Evolutionary conservation across 2,888 invertebrate species (phyloP).

Genomic region (Syritta pipiens): DNA sequence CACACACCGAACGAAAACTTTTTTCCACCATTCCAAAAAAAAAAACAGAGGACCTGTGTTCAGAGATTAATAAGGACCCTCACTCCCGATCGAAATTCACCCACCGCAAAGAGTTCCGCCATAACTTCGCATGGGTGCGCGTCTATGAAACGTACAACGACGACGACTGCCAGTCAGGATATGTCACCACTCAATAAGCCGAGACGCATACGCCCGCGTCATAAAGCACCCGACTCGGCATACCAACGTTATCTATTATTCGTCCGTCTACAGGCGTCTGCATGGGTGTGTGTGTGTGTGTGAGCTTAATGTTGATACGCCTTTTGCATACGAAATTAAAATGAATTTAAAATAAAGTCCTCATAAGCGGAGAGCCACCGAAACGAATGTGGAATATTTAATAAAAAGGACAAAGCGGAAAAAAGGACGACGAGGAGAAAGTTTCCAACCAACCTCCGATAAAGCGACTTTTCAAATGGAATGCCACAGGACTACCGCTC

Average conservation of each 20-base stretch:
- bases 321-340: conserved; percentile 56
- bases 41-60: conserved; percentile 4
- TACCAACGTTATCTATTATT: conserved; percentile 35
- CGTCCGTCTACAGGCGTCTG: too few species aligned
- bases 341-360: conserved; percentile 47
- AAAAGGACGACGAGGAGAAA: background rate
- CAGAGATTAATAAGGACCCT: conserved; percentile 26
- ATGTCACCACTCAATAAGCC: conserved; percentile 1
- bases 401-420: background rate
- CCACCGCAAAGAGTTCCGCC: too few species aligned
- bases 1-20: background rate
- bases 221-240: conserved; percentile 14
- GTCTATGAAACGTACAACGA: background rate
- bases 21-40: background rate
- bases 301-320: conserved; percentile 38
- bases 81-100: background rate
- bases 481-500: background rate
- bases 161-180: background rate
- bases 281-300: background rate
- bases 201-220: background rate
- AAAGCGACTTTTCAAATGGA: background rate
- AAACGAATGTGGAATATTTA: background rate
- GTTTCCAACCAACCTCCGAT: background rate
- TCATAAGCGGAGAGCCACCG: background rate
- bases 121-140: background rate